Conservation (phyloP, 1,140 invertebrate genomes). For the Heliothis virescens region DNA sequence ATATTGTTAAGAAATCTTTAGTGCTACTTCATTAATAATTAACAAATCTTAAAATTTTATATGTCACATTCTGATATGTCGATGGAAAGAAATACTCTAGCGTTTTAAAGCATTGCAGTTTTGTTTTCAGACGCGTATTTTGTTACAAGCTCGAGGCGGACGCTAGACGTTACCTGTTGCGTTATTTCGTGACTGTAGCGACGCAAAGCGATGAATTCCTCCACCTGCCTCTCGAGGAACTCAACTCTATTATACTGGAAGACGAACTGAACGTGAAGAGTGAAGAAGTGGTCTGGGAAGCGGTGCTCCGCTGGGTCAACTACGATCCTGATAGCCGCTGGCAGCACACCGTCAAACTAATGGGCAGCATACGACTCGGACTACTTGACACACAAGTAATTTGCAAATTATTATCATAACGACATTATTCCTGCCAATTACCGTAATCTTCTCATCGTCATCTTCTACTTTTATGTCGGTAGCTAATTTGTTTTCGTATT, state of each 20-base stretch:
- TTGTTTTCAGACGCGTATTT: conserved; percentile 87
- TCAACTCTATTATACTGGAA: conserved; percentile 90
- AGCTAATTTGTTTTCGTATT: background rate
- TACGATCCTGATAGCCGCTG: conserved; percentile 88
- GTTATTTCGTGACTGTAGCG: conserved; percentile 91
- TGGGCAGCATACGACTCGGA: conserved; percentile 93
- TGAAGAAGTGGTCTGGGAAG: conserved; percentile 87
- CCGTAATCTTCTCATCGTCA: background rate
- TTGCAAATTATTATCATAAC: background rate
- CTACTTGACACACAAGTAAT: conserved; percentile 92
- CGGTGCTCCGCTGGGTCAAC: conserved; percentile 87
- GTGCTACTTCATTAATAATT: background rate
- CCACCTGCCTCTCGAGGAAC: conserved; percentile 89
- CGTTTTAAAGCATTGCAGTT: background rate
- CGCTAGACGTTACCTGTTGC: conserved; percentile 90
- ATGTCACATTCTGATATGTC: no score
- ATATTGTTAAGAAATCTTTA: background rate
- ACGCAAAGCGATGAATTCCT: conserved; percentile 91
- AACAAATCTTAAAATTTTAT: no score
- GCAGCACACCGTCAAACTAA: conserved; percentile 89
- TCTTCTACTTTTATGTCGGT: background rate
- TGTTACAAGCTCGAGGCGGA: conserved; percentile 90
- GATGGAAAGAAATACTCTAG: background rate
- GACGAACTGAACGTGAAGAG: conserved; percentile 91
- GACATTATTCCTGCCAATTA: no score